Evolutionary conservation across 2,797 vertebrate species (phyloP).

Genomic region (Hypotaenidia okinawae): DNA sequence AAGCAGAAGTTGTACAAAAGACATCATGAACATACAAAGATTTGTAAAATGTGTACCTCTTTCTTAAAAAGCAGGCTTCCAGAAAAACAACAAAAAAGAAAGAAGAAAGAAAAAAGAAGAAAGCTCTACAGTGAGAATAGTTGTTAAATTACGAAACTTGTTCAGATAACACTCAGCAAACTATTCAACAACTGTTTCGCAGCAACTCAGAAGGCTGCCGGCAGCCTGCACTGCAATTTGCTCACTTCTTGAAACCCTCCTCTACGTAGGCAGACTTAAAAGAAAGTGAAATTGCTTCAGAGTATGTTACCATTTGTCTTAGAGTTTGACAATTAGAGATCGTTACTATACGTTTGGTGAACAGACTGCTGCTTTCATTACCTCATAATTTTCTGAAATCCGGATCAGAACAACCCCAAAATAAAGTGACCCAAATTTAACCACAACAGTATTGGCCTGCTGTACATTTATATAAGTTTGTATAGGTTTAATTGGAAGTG

Average conservation of each 20-base stretch:
- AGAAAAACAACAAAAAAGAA: too few relatives aligned
- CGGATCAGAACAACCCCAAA: background rate
- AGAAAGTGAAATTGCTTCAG: background rate
- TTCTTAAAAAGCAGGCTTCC: background rate
- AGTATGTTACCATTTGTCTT: background rate
- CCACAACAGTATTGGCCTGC: background rate
- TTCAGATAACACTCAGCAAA: background rate
- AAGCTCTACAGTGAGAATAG: background rate
- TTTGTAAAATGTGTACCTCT: background rate
- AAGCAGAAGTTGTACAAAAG: background rate
- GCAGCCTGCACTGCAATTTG: background rate
- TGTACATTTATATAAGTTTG: background rate
- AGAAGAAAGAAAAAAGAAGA: too few relatives aligned
- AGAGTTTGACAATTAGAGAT: background rate
- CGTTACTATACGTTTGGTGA: background rate
- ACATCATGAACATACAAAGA: background rate
- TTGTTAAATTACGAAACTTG: background rate
- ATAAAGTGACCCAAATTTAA: background rate
- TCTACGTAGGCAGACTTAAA: background rate
- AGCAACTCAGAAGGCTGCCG: background rate
- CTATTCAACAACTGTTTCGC: background rate
- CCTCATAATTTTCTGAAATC: background rate
- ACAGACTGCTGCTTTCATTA: background rate
- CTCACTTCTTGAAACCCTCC: background rate
- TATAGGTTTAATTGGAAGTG: slow-evolving; percentile 11